Percentiles rank a stretch among this genome's conserved stretches.
Conservation (phyloP, 2,113 vertebrate genomes). For the Labrus mixtus region DNA sequence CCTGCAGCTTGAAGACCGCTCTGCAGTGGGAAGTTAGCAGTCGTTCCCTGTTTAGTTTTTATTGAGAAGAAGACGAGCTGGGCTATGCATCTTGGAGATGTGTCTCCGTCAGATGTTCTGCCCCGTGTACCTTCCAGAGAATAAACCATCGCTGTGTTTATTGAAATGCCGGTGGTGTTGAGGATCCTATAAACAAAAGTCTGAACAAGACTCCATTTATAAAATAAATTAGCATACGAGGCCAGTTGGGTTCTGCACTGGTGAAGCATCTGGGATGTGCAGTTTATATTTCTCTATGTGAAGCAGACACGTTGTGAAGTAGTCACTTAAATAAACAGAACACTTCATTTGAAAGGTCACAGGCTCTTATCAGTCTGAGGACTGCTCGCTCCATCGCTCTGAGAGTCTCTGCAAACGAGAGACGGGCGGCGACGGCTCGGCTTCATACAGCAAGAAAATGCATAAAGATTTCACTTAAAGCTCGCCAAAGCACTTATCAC, state of each 20-base stretch:
- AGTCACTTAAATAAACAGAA: conserved; percentile 62
- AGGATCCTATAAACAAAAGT: background rate
- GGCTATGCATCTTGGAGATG: too few species aligned
- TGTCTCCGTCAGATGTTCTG: too few species aligned
- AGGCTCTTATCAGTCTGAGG: conserved; percentile 58
- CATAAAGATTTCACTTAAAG: conserved; percentile 75
- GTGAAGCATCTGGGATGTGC: conserved; percentile 22
- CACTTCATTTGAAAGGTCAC: conserved; percentile 72
- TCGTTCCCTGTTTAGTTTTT: too few species aligned
- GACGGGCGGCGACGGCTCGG: conserved; percentile 44
- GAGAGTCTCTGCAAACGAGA: conserved; percentile 49
- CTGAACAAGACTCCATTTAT: conserved; percentile 33
- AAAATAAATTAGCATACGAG: conserved; percentile 27
- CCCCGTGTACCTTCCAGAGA: too few species aligned
- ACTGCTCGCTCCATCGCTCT: conserved; percentile 14
- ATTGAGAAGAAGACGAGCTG: too few species aligned
- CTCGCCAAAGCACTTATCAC: conserved; percentile 75
- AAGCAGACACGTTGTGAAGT: conserved; percentile 41
- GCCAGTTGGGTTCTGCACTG: conserved; percentile 10
- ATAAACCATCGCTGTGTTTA: too few species aligned
- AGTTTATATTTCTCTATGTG: conserved; percentile 24
- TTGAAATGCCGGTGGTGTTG: too few species aligned
- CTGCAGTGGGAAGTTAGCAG: too few species aligned
- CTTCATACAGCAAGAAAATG: conserved; percentile 61
- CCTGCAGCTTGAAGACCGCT: too few species aligned